Evolutionary conservation across 2,113 vertebrate genomes (phyloP).

Genomic region (Lycocorax pyrrhopterus): DNA sequence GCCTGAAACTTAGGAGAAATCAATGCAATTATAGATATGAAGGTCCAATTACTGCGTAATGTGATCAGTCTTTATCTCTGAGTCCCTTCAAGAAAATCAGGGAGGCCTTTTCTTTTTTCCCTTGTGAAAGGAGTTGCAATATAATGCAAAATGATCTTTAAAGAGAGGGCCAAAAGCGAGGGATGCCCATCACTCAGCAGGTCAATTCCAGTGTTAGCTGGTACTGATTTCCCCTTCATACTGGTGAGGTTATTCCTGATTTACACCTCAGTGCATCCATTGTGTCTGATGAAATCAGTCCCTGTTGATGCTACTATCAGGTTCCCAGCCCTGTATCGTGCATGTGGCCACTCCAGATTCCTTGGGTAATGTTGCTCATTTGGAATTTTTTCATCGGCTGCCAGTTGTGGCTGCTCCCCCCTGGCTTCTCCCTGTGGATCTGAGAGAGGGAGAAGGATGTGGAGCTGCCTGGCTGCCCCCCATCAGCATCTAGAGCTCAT

Average conservation of each 20-base stretch:
- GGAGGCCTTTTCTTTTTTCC: neutral
- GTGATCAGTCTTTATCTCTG: conserved; percentile 48
- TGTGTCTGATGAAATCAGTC: neutral
- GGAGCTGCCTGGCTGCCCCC: neutral
- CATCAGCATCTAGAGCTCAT: neutral
- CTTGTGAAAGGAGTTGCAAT: neutral
- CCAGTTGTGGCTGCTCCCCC: rapidly evolving
- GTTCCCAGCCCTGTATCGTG: neutral
- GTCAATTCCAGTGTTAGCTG: neutral
- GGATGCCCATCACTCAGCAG: neutral
- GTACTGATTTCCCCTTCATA: neutral
- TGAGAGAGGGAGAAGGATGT: neutral
- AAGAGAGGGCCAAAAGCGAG: neutral
- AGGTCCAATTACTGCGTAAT: conserved; percentile 46
- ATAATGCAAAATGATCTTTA: neutral
- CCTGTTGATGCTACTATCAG: rapidly evolving
- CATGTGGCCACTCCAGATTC: neutral
- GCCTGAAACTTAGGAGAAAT: conserved; percentile 60
- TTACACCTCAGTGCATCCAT: neutral
- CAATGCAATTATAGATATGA: conserved; percentile 63
- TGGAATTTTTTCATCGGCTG: rapidly evolving
- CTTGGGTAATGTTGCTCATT: neutral
- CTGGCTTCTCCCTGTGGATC: rapidly evolving
- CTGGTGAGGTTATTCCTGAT: neutral
- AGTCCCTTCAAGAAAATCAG: conserved; percentile 46